These are phyloP conservation scores for Drosophila lutescens DNA, from an alignment of 2,888 invertebrate species.

Conservation along the genomic window DNA sequence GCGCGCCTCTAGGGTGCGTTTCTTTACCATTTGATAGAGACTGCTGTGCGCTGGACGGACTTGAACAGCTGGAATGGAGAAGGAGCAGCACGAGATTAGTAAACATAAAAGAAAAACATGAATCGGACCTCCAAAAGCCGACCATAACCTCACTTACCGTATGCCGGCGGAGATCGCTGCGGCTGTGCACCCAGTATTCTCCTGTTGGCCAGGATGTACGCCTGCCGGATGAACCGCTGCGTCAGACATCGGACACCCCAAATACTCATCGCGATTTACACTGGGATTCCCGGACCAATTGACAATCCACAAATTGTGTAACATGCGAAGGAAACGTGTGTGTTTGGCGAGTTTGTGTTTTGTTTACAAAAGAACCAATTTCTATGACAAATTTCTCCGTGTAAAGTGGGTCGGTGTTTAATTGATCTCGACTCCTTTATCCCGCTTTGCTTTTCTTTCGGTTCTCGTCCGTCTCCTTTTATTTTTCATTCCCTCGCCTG, in stretches of 20 bases:
- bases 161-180: constrained; percentile 42
- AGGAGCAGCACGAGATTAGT: neutral
- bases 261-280: constrained; percentile 74
- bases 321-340: constrained; percentile 49
- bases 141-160: constrained; percentile 55
- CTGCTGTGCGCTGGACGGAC: constrained; percentile 67
- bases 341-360: constrained; percentile 34
- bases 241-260: constrained; percentile 66
- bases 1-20: constrained; percentile 80
- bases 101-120: constrained; percentile 30
- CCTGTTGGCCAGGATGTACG: constrained; percentile 69
- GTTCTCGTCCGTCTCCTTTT: constrained; percentile 6
- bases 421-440: constrained; percentile 11
- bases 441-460: constrained; percentile 1
- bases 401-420: constrained; percentile 33
- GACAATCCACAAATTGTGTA: constrained; percentile 54
- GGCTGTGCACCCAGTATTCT: constrained; percentile 38
- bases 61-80: constrained; percentile 46
- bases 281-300: constrained; percentile 36
- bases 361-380: constrained; percentile 33
- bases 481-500: constrained; percentile 26
- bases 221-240: constrained; percentile 74
- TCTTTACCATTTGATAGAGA: constrained; percentile 83
- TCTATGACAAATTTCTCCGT: constrained; percentile 57
- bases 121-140: neutral